Conservation (phyloP, 2,113 vertebrate species). For the Carassius gibelio region DNA sequence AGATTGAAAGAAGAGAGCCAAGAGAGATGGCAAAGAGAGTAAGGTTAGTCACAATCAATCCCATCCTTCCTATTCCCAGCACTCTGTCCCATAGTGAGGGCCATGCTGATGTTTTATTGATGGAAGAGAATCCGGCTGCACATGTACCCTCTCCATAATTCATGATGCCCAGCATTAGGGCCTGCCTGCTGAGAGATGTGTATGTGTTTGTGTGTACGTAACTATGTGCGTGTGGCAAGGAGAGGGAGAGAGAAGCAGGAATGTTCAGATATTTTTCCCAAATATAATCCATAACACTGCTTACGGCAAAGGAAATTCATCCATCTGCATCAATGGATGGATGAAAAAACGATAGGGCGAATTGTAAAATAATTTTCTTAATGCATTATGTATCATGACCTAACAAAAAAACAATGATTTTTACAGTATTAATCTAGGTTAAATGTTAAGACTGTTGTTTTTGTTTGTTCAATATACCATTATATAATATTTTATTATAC, state of each 20-base stretch:
- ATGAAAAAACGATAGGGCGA: background rate
- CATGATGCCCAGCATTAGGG: constrained; percentile 74
- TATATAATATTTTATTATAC: background rate
- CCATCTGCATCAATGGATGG: background rate
- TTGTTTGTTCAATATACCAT: background rate
- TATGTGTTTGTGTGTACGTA: constrained; percentile 33
- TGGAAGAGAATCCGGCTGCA: constrained; percentile 73
- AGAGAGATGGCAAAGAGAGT: constrained; percentile 28
- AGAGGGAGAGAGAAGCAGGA: constrained; percentile 24
- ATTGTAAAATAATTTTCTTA: background rate
- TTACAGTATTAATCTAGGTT: background rate
- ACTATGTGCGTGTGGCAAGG: background rate
- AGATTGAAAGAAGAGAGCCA: constrained; percentile 23
- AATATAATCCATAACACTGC: background rate
- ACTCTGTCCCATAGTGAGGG: constrained; percentile 64
- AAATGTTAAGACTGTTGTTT: background rate
- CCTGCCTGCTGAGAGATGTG: constrained; percentile 59
- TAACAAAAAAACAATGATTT: background rate
- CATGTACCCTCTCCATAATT: constrained; percentile 77
- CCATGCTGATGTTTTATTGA: constrained; percentile 76
- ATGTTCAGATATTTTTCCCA: constrained; percentile 16
- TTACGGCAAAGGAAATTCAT: background rate
- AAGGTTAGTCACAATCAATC: constrained; percentile 49
- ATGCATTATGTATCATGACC: background rate
- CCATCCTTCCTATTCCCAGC: constrained; percentile 53